These are phyloP conservation scores for Chrysogorgia sp. DNA, from an alignment of 92 coral and sea anemone genomes.

Conservation along the genomic window DNA sequence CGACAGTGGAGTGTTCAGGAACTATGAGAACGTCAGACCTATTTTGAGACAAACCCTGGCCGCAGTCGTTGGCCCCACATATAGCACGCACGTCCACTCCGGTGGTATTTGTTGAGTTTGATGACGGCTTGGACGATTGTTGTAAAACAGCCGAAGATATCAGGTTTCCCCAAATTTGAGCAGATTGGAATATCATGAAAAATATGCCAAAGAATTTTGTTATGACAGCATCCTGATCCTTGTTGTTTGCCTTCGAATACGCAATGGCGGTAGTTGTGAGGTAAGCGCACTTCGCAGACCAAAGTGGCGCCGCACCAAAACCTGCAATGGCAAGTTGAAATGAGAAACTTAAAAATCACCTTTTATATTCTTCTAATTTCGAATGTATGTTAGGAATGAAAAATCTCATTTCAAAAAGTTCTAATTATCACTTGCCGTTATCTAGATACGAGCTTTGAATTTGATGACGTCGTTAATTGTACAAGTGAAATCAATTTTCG, in stretches of 20 bases:
- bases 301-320: slow-evolving; percentile 90
- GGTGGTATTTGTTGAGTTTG: slow-evolving; percentile 35
- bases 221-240: slow-evolving; percentile 93
- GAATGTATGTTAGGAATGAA: too few relatives aligned
- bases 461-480: too few relatives aligned
- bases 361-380: too few relatives aligned
- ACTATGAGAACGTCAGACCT: slow-evolving; percentile 55
- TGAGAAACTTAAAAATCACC: too few relatives aligned
- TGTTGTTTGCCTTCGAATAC: slow-evolving; percentile 69
- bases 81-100: slow-evolving; percentile 66
- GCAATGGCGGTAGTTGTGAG: slow-evolving; percentile 90
- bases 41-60: slow-evolving; percentile 21
- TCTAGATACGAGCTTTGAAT: too few relatives aligned
- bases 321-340: slow-evolving; percentile 48
- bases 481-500: too few relatives aligned
- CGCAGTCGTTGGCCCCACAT: slow-evolving; percentile 73
- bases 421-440: too few relatives aligned
- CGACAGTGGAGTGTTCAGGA: slow-evolving; percentile 65
- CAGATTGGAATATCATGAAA: slow-evolving; percentile 94
- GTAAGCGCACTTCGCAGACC: slow-evolving; percentile 98
- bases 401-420: too few relatives aligned
- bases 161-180: slow-evolving; percentile 94
- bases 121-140: slow-evolving; percentile 61
- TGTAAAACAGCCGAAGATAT: slow-evolving; percentile 89
- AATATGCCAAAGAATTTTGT: slow-evolving; percentile 92